Base-by-base conservation (phyloP, 2,797 vertebrate genomes). In the Pseudochromis fuscus region DNA sequence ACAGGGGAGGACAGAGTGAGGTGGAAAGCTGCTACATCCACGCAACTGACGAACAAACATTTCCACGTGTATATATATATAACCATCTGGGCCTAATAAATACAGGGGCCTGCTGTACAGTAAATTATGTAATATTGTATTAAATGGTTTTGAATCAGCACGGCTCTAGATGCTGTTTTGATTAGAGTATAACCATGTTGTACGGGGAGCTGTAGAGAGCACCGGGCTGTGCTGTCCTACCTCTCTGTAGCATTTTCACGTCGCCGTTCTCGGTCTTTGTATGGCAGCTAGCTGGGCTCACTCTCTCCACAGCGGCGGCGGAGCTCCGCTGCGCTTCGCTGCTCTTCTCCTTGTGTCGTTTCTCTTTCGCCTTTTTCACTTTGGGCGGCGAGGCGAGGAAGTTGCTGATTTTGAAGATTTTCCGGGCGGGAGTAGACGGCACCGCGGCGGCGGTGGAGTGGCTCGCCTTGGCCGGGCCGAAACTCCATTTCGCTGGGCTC, bases 211-310 rank as follows among this genome's bases (percentile, higher is more conserved):
- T 0, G 57, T 0, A 1, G 28, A 0, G 62, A 24, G 59, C 53
- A n/a, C 13, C 63, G 12, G 24, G 10, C 49, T 2, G 63, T 15
- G 57, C 23, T 25, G 60, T 83, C 94, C 83, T 93, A 96, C 95
- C 95, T 95, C 92, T 93, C 80, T 89, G 92, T 50, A 79, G 88
- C 85, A 67, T 86, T 90, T 94, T 95, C 93, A 93, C 83, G 76
- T 96, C 95, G 42, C 96, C 96, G 93, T 97, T 97, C 92, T 98
- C 96, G 86, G 95, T 95, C 92, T 94, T 94, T 91, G 92, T 92
- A 90, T 87, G 89, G 89, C 90, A 92, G 89, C 92, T 89, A 90
- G 87, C 89, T 72, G 93, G 82, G 90, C 88, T 92, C 87, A 90
- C 89, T 91, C 67, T 91, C 93, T 90, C 91, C 89, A 86, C 83